Evolutionary conservation across 1,140 invertebrate genomes (phyloP).

Genomic region (Phenacoccus solenopsis): DNA sequence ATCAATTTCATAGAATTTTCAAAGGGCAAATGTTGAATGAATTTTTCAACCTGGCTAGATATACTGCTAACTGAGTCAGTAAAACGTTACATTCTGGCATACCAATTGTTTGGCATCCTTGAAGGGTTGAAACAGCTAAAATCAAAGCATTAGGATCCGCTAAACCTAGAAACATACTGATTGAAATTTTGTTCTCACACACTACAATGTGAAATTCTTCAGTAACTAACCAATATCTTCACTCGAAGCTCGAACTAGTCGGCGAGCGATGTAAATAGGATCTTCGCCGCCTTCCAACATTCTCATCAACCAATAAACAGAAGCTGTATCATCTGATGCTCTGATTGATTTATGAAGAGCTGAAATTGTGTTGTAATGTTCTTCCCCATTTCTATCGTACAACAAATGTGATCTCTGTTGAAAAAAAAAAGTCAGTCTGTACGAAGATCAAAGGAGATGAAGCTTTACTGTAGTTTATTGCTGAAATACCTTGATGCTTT

Average conservation of each 20-base stretch:
- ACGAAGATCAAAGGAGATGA: background rate
- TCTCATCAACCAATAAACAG: slow-evolving; percentile 68
- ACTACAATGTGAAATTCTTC: background rate
- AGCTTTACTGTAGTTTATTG: background rate
- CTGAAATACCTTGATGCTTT: slow-evolving; percentile 42
- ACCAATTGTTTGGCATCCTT: slow-evolving; percentile 66
- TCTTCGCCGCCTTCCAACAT: slow-evolving; percentile 73
- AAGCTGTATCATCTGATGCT: slow-evolving; percentile 64
- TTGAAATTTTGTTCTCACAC: background rate
- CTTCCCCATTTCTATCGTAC: slow-evolving; percentile 67
- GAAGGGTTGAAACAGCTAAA: slow-evolving; percentile 54
- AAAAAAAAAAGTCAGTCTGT: slow-evolving; percentile 19
- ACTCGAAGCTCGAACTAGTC: slow-evolving; percentile 58
- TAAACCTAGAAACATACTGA: slow-evolving; percentile 30
- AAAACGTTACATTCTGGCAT: slow-evolving; percentile 69
- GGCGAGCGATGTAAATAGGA: slow-evolving; percentile 63
- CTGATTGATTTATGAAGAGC: slow-evolving; percentile 76
- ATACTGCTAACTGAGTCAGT: slow-evolving; percentile 59
- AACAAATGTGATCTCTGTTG: slow-evolving; percentile 53
- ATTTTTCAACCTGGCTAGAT: slow-evolving; percentile 43
- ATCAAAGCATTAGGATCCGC: slow-evolving; percentile 44
- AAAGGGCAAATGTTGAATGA: no score
- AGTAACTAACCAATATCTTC: slow-evolving; percentile 51
- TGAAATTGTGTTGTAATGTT: slow-evolving; percentile 72
- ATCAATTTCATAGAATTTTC: background rate